Percentiles rank a stretch among this genome's conserved stretches.
These are phyloP conservation scores for Pangasius macronema DNA, from an alignment of 2,797 vertebrate genomes.

Conservation along the genomic window DNA sequence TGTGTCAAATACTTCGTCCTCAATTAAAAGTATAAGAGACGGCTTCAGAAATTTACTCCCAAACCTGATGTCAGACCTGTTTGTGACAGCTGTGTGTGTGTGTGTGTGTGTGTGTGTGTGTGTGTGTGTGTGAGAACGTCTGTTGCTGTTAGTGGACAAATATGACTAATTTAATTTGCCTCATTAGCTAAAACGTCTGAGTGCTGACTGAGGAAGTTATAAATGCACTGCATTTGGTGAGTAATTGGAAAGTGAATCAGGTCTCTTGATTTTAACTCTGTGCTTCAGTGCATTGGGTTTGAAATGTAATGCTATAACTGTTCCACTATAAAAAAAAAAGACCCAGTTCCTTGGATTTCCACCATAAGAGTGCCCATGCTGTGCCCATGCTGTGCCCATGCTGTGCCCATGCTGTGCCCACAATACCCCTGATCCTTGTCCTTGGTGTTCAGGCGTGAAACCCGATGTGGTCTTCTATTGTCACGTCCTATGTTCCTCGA, in stretches of 20 bases:
- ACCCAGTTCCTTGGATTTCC: not conserved
- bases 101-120: not conserved
- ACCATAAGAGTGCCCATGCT: not conserved
- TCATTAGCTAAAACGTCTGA: slow-evolving; percentile 70
- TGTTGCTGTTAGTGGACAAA: slow-evolving; percentile 22
- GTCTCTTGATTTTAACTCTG: not conserved
- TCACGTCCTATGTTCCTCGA: not conserved
- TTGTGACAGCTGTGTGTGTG: no score
- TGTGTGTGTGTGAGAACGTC: not conserved
- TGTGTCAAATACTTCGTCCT: not conserved
- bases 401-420: no score
- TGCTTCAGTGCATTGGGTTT: no score
- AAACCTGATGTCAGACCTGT: no score
- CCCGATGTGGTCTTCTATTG: not conserved
- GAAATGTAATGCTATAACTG: not conserved
- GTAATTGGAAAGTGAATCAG: not conserved
- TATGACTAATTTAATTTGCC: slow-evolving; percentile 57
- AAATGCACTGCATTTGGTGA: slow-evolving; percentile 54
- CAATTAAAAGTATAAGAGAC: not conserved
- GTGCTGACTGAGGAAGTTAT: slow-evolving; percentile 64
- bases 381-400: no score
- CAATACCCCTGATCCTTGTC: not conserved
- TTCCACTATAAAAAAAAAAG: not conserved
- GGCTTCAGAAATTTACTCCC: no score
- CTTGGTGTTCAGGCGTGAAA: not conserved